A percentile compares a stretch with the other conserved stretches of the same genome.
Conservation (phyloP, 2,888 invertebrate species). For the Limenitis camilla region DNA sequence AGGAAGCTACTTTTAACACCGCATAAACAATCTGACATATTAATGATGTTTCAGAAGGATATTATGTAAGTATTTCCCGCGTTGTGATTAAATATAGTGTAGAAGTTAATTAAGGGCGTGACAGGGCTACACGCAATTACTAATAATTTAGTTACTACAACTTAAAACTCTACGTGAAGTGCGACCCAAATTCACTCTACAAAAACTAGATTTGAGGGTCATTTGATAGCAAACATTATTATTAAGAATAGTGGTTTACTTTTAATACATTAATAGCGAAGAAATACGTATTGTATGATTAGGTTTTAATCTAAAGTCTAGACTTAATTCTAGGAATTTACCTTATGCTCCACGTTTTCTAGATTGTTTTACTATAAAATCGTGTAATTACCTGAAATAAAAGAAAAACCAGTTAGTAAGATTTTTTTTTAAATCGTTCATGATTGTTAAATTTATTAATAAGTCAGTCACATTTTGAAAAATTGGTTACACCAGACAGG, state of each 20-base stretch:
- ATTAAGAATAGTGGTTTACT: neutral
- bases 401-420: no score
- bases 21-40: neutral
- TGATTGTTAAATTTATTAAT: no score
- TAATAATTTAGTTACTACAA: no score
- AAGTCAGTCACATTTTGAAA: no score
- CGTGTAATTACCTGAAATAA: no score
- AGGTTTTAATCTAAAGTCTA: slow-evolving; percentile 2
- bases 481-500: no score
- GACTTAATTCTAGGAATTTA: slow-evolving; percentile 7
- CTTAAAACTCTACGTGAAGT: slow-evolving; percentile 1
- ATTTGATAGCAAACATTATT: neutral
- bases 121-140: neutral
- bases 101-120: slow-evolving; percentile 1
- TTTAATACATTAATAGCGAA: neutral
- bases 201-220: neutral
- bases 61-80: neutral
- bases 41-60: neutral
- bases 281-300: neutral
- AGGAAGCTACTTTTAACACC: neutral
- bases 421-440: no score
- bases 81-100: neutral
- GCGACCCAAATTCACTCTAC: neutral
- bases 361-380: no score
- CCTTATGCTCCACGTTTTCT: neutral